Evolutionary conservation across 2,797 vertebrate genomes (phyloP).

Genomic region (Coendou prehensilis): DNA sequence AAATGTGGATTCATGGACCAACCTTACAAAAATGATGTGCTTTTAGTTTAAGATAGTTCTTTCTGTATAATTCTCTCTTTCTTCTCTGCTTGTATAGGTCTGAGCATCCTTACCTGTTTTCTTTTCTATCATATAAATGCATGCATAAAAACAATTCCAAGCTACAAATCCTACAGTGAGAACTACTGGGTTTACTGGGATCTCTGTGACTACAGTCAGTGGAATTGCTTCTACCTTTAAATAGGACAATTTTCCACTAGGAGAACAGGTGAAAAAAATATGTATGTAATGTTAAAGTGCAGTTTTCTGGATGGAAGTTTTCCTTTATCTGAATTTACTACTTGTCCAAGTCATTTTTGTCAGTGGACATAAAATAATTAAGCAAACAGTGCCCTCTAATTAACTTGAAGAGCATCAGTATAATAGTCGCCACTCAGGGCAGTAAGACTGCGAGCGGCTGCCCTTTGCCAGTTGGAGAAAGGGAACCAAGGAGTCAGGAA

Average conservation of each 20-base stretch:
- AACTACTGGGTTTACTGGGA: neutral
- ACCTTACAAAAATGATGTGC: conserved; percentile 3
- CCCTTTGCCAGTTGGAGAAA: conserved; percentile 68
- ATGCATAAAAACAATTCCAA: neutral
- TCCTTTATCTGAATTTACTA: conserved; percentile 55
- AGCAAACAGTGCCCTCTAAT: conserved; percentile 76
- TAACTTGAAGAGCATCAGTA: conserved; percentile 69
- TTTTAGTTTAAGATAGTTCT: conserved; percentile 59
- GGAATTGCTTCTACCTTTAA: conserved; percentile 22
- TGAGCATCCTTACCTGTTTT: neutral
- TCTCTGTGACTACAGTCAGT: neutral
- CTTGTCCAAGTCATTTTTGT: conserved; percentile 71
- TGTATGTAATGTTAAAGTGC: neutral
- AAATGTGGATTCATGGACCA: neutral
- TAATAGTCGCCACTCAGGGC: conserved; percentile 31
- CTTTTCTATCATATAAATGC: neutral
- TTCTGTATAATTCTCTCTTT: neutral
- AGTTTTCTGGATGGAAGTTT: conserved; percentile 74
- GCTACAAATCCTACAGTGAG: conserved; percentile 46
- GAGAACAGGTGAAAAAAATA: neutral
- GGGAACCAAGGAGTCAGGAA: conserved; percentile 64
- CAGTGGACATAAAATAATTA: conserved; percentile 78
- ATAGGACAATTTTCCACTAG: neutral
- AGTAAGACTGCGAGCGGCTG: conserved; percentile 62
- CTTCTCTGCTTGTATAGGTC: neutral